Conservation (phyloP, 2,797 vertebrate genomes). For the Atherinosoma microstoma region DNA sequence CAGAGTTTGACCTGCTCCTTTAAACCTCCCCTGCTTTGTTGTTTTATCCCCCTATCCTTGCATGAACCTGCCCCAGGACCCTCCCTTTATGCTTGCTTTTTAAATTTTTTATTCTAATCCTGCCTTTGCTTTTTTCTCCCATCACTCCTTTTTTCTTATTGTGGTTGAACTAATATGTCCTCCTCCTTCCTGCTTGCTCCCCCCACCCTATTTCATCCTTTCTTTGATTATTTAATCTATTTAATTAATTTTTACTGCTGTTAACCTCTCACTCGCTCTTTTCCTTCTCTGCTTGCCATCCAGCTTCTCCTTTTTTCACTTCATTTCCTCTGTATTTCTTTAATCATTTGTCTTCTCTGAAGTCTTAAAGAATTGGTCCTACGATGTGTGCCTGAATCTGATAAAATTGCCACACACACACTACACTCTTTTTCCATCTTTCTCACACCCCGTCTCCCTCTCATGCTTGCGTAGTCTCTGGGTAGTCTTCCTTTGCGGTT, state of each 20-base stretch:
- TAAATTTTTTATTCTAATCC: neutral
- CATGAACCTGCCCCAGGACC: neutral
- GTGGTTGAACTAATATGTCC: neutral
- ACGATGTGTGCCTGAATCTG: constrained; percentile 20
- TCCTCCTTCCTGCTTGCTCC: neutral
- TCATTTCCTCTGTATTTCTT: constrained; percentile 17
- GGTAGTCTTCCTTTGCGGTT: constrained; percentile 48
- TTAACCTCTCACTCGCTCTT: neutral
- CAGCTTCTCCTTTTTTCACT: neutral
- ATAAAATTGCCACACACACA: constrained; percentile 5
- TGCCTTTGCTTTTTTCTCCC: neutral
- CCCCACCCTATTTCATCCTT: neutral
- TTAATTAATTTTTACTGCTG: neutral
- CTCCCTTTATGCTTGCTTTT: neutral
- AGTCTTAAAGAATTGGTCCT: constrained; percentile 21
- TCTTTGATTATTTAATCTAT: neutral
- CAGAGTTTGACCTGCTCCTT: neutral
- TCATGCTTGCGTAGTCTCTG: constrained; percentile 8
- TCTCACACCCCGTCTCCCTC: neutral
- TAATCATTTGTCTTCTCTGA: constrained; percentile 15
- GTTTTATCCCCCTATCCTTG: neutral
- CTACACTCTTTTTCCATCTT: neutral
- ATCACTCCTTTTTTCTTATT: neutral
- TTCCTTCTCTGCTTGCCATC: neutral
- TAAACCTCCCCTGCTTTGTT: neutral